A percentile compares a stretch with the other conserved stretches of the same genome.
Conservation (phyloP, 2,888 invertebrate species). For the Cantharis rufa region DNA sequence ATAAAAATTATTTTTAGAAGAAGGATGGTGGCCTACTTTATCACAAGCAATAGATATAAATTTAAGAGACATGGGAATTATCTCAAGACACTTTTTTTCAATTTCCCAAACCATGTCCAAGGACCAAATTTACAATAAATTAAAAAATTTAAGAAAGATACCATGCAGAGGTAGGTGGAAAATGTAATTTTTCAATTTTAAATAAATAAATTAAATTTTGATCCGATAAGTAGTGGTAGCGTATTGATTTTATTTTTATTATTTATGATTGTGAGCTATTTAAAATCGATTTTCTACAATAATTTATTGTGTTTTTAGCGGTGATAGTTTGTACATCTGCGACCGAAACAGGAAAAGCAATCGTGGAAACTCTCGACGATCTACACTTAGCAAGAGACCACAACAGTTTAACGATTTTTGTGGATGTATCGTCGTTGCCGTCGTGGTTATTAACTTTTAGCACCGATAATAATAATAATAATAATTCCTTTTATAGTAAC, state of each 20-base stretch:
- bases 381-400: slow-evolving; percentile 54
- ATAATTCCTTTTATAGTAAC: slow-evolving; percentile 1
- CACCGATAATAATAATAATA: neutral
- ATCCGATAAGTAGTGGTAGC: neutral
- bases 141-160: slow-evolving; percentile 54
- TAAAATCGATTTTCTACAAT: slow-evolving; percentile 11
- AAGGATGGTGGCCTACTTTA: slow-evolving; percentile 61
- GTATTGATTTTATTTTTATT: neutral
- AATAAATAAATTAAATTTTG: neutral
- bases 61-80: slow-evolving; percentile 58
- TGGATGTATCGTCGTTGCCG: slow-evolving; percentile 55
- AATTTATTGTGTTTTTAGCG: slow-evolving; percentile 48
- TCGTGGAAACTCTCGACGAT: slow-evolving; percentile 54
- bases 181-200: neutral
- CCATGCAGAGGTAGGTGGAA: slow-evolving; percentile 59
- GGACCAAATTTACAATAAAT: slow-evolving; percentile 53
- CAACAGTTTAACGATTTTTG: slow-evolving; percentile 54
- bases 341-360: slow-evolving; percentile 51
- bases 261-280: neutral
- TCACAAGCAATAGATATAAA: slow-evolving; percentile 58
- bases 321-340: slow-evolving; percentile 60
- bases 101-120: slow-evolving; percentile 52
- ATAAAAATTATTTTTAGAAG: slow-evolving; percentile 52
- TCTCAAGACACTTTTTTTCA: slow-evolving; percentile 59
- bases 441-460: slow-evolving; percentile 45